Percentiles rank a stretch among this genome's conserved stretches.
phyloP scores from a whole-genome alignment of 2,888 invertebrate genomes.

The Pyrgus malvae region DNA sequence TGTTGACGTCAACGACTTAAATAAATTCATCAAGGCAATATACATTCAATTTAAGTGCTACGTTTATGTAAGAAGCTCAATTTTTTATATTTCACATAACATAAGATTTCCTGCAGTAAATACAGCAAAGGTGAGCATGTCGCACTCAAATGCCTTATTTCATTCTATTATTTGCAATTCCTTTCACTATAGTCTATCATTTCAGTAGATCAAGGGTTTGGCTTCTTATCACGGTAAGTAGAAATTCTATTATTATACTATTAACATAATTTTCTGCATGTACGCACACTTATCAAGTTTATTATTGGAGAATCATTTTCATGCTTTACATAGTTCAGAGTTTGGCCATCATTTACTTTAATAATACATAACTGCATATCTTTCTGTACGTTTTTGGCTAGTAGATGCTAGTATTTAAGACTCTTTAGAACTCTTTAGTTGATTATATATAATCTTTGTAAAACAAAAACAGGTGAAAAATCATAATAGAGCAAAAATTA shows the following conservation, averaged over 20 bases:
- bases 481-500: too few species aligned
- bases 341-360: too few species aligned
- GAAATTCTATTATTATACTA: conserved; percentile 33
- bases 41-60: background rate
- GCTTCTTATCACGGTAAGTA: conserved; percentile 35
- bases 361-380: too few species aligned
- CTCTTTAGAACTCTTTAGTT: too few species aligned
- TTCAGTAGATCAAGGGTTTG: conserved; percentile 22
- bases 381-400: too few species aligned
- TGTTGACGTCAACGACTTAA: too few species aligned
- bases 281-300: background rate
- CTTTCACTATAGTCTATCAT: background rate
- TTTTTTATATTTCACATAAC: background rate
- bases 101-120: conserved; percentile 2
- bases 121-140: conserved; percentile 52
- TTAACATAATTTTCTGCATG: background rate
- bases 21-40: too few species aligned
- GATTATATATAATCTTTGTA: too few species aligned
- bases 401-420: too few species aligned
- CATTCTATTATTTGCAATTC: conserved; percentile 19
- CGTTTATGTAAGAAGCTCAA: background rate
- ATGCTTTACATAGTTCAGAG: too few species aligned
- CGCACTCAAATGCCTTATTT: conserved; percentile 27
- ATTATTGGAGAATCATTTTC: too few species aligned
- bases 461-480: too few species aligned